Conservation (phyloP, 2,888 invertebrate genomes). For the Helleia helle region DNA sequence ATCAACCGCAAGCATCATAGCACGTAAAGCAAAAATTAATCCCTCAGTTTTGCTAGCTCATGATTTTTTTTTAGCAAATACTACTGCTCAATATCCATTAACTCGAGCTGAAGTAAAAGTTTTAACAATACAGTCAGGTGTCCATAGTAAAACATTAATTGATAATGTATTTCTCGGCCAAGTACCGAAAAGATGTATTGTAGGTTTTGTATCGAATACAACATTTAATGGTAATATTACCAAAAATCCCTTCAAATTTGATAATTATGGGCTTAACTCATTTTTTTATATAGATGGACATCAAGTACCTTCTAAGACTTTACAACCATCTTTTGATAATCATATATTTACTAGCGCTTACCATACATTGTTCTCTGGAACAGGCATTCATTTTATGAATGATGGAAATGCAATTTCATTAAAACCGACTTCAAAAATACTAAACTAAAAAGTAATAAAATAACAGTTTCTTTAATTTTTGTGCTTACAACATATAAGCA, state of each 20-base stretch:
- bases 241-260: conserved; percentile 24
- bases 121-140: conserved; percentile 2
- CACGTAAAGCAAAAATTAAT: not conserved
- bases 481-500: too few species aligned
- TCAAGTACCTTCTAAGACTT: conserved; percentile 18
- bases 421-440: too few species aligned
- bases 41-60: conserved; percentile 4
- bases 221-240: conserved; percentile 19
- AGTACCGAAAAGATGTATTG: conserved; percentile 18
- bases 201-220: conserved; percentile 20
- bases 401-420: conserved; percentile 24
- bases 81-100: not conserved
- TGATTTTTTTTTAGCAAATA: conserved; percentile 1
- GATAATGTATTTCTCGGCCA: conserved; percentile 24
- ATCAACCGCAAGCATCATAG: not conserved
- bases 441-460: too few species aligned
- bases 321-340: conserved; percentile 15
- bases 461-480: too few species aligned
- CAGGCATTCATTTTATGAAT: conserved; percentile 23
- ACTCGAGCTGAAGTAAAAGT: conserved; percentile 5
- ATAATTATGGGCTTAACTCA: conserved; percentile 20
- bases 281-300: conserved; percentile 24
- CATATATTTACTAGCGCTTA: conserved; percentile 12
- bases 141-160: conserved; percentile 1
- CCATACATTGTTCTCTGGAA: conserved; percentile 23